Evolutionary conservation across 1,140 invertebrate genomes (phyloP).

Genomic region (Zaprionus ornatus): DNA sequence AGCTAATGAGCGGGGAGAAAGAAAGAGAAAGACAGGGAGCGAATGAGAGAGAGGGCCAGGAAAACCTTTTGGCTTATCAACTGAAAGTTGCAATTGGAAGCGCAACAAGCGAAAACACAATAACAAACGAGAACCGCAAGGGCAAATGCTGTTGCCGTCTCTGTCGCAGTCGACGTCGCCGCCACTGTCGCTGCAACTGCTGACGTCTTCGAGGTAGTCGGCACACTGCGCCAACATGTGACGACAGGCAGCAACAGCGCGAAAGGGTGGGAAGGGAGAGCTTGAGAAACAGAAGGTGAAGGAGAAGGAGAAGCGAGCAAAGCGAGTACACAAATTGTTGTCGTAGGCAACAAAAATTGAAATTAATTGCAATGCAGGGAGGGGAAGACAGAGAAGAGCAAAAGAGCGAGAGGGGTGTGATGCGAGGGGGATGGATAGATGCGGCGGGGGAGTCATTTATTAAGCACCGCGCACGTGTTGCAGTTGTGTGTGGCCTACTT

Average conservation of each 20-base stretch:
- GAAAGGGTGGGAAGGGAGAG: not conserved
- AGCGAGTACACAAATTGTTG: slow-evolving; percentile 47
- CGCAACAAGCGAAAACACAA: slow-evolving; percentile 34
- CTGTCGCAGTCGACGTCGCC: not conserved
- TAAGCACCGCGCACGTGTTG: slow-evolving; percentile 59
- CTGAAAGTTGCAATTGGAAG: slow-evolving; percentile 31
- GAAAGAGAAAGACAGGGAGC: slow-evolving; percentile 8
- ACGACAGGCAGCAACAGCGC: slow-evolving; percentile 9
- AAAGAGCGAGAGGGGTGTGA: not conserved
- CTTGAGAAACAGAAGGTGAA: not conserved
- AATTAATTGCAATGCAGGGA: slow-evolving; percentile 61
- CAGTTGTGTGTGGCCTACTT: slow-evolving; percentile 4
- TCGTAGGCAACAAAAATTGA: slow-evolving; percentile 66
- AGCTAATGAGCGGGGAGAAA: slow-evolving; percentile 20
- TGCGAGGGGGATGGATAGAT: not conserved
- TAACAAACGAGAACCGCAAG: slow-evolving; percentile 31
- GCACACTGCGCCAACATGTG: slow-evolving; percentile 52
- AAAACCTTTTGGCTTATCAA: slow-evolving; percentile 21
- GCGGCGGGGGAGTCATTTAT: slow-evolving; percentile 14
- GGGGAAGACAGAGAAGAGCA: slow-evolving; percentile 6
- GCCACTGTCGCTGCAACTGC: slow-evolving; percentile 7
- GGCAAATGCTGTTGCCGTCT: slow-evolving; percentile 2
- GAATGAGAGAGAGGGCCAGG: not conserved
- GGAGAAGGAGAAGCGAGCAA: slow-evolving; percentile 29
- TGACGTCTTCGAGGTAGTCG: slow-evolving; percentile 17